Conservation (phyloP, 92 coral and sea anemone genomes). For the Plumapathes pennacea region DNA sequence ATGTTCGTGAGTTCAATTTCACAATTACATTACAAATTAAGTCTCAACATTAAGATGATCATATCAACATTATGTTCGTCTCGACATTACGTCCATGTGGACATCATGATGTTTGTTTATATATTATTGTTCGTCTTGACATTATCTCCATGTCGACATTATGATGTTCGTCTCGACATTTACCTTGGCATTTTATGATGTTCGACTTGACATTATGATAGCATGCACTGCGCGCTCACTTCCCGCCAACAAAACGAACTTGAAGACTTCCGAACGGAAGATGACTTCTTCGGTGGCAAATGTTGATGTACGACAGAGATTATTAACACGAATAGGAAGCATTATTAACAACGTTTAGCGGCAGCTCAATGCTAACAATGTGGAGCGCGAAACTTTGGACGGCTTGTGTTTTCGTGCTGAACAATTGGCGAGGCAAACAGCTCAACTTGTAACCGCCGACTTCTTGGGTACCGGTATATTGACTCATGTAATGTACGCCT, state of each 20-base stretch:
- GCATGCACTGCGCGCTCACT: slow-evolving; percentile 3
- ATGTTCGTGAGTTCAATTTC: too few species aligned
- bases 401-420: slow-evolving; percentile 10
- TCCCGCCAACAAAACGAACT: slow-evolving; percentile 11
- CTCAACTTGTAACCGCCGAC: slow-evolving; percentile 7
- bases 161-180: too few species aligned
- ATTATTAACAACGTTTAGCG: slow-evolving; percentile 8
- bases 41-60: too few species aligned
- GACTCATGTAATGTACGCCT: slow-evolving; percentile 5
- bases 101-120: too few species aligned
- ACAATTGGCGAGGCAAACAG: slow-evolving; percentile 5
- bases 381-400: slow-evolving; percentile 7
- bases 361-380: slow-evolving; percentile 8
- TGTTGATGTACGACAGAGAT: neutral
- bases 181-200: too few species aligned
- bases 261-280: too few species aligned
- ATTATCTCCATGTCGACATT: too few species aligned
- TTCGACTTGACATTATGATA: slow-evolving; percentile 8
- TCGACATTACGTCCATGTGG: too few species aligned
- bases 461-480: neutral
- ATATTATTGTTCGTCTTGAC: too few species aligned
- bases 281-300: neutral
- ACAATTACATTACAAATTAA: too few species aligned
- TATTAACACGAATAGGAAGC: slow-evolving; percentile 2
- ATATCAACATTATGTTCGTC: too few species aligned